Evolutionary conservation across 2,888 invertebrate genomes (phyloP).

Genomic region (Hirtodrosophila confusa): DNA sequence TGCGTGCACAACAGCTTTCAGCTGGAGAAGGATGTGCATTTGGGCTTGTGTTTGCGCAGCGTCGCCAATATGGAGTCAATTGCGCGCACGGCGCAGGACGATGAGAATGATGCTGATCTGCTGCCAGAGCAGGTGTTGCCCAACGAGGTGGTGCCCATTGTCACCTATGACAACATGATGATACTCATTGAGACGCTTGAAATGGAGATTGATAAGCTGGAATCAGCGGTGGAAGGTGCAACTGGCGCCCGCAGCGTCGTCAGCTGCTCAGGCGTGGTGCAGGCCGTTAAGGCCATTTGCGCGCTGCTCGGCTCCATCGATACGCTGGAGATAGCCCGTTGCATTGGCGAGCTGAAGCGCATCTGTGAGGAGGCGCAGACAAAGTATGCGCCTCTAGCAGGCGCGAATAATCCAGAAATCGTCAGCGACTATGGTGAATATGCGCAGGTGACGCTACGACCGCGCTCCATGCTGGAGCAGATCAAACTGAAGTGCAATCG

Average conservation of each 20-base stretch:
- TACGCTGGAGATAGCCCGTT: conserved; percentile 93
- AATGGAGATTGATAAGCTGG: conserved; percentile 91
- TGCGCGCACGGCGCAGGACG: conserved; percentile 92
- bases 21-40: conserved; percentile 93
- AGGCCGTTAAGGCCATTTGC: conserved; percentile 96
- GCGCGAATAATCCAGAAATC: conserved; percentile 86
- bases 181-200: conserved; percentile 93
- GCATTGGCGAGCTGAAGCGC: conserved; percentile 86
- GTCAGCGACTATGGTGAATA: conserved; percentile 88
- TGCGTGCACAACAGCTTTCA: conserved; percentile 97
- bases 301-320: conserved; percentile 94
- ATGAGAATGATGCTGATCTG: conserved; percentile 90
- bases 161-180: conserved; percentile 92
- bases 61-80: conserved; percentile 89
- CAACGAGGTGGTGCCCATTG: conserved; percentile 89
- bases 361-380: conserved; percentile 81
- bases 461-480: conserved; percentile 86
- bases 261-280: conserved; percentile 90
- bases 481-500: conserved; percentile 89
- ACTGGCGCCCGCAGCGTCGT: conserved; percentile 85
- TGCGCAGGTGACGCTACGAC: conserved; percentile 87
- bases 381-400: conserved; percentile 62
- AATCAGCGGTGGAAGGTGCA: conserved; percentile 87
- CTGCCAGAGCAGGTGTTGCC: conserved; percentile 92
- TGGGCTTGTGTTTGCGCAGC: conserved; percentile 88